Percentiles rank a stretch among this genome's conserved stretches.
phyloP scores from a whole-genome alignment of 1,140 invertebrate species.

The Drosophila arawakana region DNA sequence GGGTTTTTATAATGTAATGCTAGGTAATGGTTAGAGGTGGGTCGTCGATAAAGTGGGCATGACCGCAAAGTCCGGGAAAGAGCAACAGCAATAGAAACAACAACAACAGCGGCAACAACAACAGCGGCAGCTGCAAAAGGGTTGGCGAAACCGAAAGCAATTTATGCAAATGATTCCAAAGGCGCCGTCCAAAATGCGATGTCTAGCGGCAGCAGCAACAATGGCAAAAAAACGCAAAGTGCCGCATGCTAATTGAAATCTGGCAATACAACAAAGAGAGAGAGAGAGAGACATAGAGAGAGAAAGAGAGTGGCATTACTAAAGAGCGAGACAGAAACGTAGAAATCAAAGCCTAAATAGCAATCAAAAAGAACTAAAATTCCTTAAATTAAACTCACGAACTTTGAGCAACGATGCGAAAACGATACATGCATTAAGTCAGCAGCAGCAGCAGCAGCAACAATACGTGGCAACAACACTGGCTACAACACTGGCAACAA shows the following conservation, averaged over 20 bases:
- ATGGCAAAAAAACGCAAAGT: conserved; percentile 63
- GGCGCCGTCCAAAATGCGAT: conserved; percentile 75
- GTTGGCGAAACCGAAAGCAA: conserved; percentile 73
- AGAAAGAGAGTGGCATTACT: background rate
- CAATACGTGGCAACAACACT: conserved; percentile 46
- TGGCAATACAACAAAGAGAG: conserved; percentile 1
- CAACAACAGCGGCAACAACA: conserved; percentile 28
- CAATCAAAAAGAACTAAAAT: conserved; percentile 81
- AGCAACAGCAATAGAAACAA: conserved; percentile 14
- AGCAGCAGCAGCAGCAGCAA: conserved; percentile 38
- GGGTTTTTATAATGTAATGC: conserved; percentile 31
- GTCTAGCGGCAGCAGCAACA: conserved; percentile 19
- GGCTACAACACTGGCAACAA: conserved; percentile 35
- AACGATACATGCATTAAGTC: conserved; percentile 81
- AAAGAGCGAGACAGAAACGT: background rate
- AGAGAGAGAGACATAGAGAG: background rate
- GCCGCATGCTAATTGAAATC: conserved; percentile 82
- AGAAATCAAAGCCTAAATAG: conserved; percentile 72
- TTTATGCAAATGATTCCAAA: conserved; percentile 79
- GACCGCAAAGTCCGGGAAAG: conserved; percentile 45
- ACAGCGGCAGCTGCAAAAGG: conserved; percentile 48
- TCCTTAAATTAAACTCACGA: conserved; percentile 83
- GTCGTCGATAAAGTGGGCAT: conserved; percentile 67
- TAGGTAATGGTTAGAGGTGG: conserved; percentile 51
- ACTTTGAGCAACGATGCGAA: conserved; percentile 78